Conservation (phyloP, 2,888 invertebrate genomes). For the Proisotoma minuta region DNA sequence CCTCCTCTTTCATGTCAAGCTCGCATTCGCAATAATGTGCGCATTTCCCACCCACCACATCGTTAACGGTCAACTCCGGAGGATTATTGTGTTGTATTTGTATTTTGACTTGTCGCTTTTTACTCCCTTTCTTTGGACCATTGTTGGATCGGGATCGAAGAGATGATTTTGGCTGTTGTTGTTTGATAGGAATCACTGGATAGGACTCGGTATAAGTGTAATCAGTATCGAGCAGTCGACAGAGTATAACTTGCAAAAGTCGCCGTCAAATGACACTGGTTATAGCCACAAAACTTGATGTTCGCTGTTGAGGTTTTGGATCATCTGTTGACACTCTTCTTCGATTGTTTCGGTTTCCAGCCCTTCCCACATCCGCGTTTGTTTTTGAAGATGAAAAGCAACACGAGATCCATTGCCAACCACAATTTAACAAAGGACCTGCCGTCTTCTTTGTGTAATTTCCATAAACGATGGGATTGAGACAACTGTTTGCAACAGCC, state of each 20-base stretch:
- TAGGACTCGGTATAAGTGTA: not conserved
- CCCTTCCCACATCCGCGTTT: not conserved
- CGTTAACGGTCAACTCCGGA: too few relatives aligned
- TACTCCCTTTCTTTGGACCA: too few relatives aligned
- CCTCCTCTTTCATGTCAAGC: too few relatives aligned
- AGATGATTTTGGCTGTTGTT: too few relatives aligned
- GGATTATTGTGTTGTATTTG: too few relatives aligned
- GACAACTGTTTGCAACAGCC: conserved; percentile 75
- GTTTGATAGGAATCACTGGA: not conserved
- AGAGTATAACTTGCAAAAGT: not conserved
- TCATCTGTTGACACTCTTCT: not conserved
- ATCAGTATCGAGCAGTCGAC: not conserved
- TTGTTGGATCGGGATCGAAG: too few relatives aligned
- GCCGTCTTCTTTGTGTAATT: conserved; percentile 56
- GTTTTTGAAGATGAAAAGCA: not conserved
- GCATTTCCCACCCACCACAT: too few relatives aligned
- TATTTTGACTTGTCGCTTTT: too few relatives aligned
- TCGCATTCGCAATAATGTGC: too few relatives aligned
- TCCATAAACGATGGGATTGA: conserved; percentile 74
- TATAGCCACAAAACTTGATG: conserved; percentile 17
- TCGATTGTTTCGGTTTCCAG: conserved; percentile 14
- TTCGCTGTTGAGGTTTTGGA: not conserved
- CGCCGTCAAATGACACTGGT: conserved; percentile 33
- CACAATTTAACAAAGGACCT: conserved; percentile 20
- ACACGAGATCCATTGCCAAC: conserved; percentile 9